A percentile compares a stretch with the other conserved stretches of the same genome.
These are phyloP conservation scores for Lamellibrachia satsuma DNA, from an alignment of 2,888 invertebrate species.

Conservation along the genomic window DNA sequence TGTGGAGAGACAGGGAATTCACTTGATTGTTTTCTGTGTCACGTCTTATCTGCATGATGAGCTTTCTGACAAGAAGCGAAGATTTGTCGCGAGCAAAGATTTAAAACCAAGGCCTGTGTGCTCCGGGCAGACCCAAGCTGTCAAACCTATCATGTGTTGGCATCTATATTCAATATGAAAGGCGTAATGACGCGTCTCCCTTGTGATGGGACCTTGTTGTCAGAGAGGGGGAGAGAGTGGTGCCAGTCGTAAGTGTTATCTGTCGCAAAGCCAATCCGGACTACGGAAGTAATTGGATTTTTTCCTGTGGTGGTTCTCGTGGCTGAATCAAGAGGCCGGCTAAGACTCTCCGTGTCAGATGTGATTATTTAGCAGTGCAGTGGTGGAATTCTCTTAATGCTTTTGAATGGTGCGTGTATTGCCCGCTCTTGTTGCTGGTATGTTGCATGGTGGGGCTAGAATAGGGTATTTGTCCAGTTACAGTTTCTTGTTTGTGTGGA, in stretches of 20 bases:
- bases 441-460: background rate
- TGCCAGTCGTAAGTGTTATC: background rate
- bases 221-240: background rate
- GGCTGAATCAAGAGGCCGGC: background rate
- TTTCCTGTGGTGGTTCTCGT: background rate
- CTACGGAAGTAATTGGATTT: background rate
- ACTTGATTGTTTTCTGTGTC: background rate
- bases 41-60: background rate
- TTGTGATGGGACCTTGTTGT: background rate
- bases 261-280: background rate
- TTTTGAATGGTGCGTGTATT: background rate
- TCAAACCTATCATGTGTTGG: background rate
- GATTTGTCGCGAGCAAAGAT: background rate
- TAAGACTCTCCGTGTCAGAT: background rate
- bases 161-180: background rate
- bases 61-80: background rate
- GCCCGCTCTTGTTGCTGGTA: background rate
- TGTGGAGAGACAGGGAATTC: background rate
- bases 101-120: background rate
- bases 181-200: background rate
- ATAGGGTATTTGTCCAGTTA: background rate
- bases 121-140: background rate
- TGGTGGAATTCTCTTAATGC: background rate
- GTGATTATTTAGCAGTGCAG: background rate
- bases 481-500: background rate